Evolutionary conservation across 2,888 invertebrate genomes (phyloP).

Genomic region (Phrixothrix hirtus): DNA sequence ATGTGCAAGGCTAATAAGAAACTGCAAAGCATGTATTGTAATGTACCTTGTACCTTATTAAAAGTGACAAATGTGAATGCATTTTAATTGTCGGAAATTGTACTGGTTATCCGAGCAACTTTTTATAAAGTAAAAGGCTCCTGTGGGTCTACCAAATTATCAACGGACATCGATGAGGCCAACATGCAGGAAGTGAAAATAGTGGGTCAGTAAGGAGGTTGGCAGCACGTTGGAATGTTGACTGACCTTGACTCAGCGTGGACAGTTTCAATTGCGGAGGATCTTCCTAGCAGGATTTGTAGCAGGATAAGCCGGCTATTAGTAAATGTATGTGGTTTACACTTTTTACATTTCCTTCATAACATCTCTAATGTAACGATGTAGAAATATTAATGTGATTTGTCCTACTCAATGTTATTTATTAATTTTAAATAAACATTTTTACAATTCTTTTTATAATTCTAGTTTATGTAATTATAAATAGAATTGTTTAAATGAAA

Average conservation of each 20-base stretch:
- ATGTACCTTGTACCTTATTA: no score
- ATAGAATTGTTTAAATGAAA: no score
- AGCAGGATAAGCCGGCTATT: slow-evolving; percentile 20
- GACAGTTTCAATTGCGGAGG: slow-evolving; percentile 24
- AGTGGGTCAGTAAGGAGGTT: slow-evolving; percentile 49
- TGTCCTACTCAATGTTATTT: no score
- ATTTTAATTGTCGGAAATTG: no score
- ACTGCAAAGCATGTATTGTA: no score
- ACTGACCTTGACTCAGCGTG: slow-evolving; percentile 46
- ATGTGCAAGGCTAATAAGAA: no score
- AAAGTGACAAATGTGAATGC: no score
- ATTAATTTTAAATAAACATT: no score
- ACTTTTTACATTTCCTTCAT: slow-evolving; percentile 13
- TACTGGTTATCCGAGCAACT: no score
- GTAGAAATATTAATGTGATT: slow-evolving; percentile 9
- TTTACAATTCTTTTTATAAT: no score
- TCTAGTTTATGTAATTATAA: no score
- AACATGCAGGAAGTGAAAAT: slow-evolving; percentile 48
- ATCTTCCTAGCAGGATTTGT: slow-evolving; percentile 29
- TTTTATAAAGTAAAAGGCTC: slow-evolving; percentile 21
- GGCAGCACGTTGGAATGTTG: slow-evolving; percentile 45
- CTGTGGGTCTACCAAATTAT: slow-evolving; percentile 26
- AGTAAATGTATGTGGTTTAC: slow-evolving; percentile 17
- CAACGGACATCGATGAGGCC: slow-evolving; percentile 21
- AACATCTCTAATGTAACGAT: no score